Base-by-base conservation (phyloP, 2,888 invertebrate genomes). In the Mythimna lalbum region DNA sequence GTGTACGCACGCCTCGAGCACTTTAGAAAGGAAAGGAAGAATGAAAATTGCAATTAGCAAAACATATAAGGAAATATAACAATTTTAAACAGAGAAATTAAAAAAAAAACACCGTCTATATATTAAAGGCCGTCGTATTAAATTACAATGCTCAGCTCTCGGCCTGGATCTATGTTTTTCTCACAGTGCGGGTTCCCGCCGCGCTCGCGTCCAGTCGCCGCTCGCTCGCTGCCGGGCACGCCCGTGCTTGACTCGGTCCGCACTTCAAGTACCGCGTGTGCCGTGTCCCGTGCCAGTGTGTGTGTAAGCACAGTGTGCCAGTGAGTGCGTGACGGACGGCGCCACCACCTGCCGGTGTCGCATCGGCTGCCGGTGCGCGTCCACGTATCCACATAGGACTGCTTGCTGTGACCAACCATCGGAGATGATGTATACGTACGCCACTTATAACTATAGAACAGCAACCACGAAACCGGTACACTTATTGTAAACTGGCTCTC, bases 171-270 rank as follows among this genome's bases (percentile, higher is more conserved):
- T 10, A 52, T 12, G 64, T 27, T 71, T 21, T 21, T 21, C 23
- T 36, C 70, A 69, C 56, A 49, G 63, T 43, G 63, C 55, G 59
- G 31, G 57, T 5, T 7, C 19, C 55, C 61, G 59, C 65, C 75
- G 73, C 71, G 62, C 64, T 49, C 78, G 75, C 78, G 59, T 14
- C 62, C 75, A 74, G 84, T 80, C 78, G 65, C 69, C 72, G 69
- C 73, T 74, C 74, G 84, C 39, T 56, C 78, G 70, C 78, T 75
- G 69, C 65, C 61, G 56, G 53, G 47, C 62, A 14, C 62, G 1
- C 33, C 33, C 17, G 53, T 19, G 33, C 43, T 50, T 14, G n/a
- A 19, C 3, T 10, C 9, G 12, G n/a, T 21, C 33, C 23, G 10
- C 55, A 52, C 17, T 27, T 62, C 23, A 17, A 27, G 31, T 2